These are phyloP conservation scores for Hoplodrina blanda DNA, from an alignment of 2,888 invertebrate genomes.

Conservation along the genomic window DNA sequence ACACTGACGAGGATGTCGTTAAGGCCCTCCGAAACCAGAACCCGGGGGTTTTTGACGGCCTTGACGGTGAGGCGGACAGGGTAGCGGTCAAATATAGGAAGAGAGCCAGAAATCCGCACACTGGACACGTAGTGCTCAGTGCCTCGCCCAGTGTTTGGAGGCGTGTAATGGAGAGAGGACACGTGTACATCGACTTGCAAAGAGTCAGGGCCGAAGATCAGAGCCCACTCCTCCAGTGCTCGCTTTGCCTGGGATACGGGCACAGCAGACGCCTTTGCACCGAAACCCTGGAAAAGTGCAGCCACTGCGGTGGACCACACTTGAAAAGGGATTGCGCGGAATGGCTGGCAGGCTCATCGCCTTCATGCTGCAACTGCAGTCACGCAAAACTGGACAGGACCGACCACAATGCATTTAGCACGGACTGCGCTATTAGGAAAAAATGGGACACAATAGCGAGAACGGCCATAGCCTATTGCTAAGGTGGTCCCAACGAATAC, in stretches of 20 bases:
- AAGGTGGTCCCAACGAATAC: too few species aligned
- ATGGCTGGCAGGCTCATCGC: background rate
- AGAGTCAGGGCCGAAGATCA: background rate
- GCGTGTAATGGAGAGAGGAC: background rate
- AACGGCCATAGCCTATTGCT: too few species aligned
- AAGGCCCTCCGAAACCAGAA: slow-evolving; percentile 2
- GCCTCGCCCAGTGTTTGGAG: background rate
- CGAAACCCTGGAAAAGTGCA: background rate
- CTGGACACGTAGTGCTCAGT: background rate
- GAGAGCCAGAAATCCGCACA: background rate
- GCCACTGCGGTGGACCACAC: background rate
- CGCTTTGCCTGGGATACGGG: background rate
- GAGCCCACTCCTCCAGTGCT: background rate
- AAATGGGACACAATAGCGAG: too few species aligned
- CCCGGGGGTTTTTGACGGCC: background rate
- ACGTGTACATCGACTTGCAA: background rate
- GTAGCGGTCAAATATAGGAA: too few species aligned
- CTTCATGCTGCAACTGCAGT: background rate
- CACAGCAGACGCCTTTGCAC: background rate
- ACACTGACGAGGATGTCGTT: background rate
- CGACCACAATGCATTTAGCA: background rate
- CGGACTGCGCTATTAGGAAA: too few species aligned
- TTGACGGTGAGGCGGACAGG: background rate
- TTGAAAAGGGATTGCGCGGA: background rate
- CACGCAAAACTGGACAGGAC: background rate